Percentiles rank a stretch among this genome's conserved stretches.
phyloP scores from a whole-genome alignment of 2,113 vertebrate genomes.

The Pluvialis apricaria region DNA sequence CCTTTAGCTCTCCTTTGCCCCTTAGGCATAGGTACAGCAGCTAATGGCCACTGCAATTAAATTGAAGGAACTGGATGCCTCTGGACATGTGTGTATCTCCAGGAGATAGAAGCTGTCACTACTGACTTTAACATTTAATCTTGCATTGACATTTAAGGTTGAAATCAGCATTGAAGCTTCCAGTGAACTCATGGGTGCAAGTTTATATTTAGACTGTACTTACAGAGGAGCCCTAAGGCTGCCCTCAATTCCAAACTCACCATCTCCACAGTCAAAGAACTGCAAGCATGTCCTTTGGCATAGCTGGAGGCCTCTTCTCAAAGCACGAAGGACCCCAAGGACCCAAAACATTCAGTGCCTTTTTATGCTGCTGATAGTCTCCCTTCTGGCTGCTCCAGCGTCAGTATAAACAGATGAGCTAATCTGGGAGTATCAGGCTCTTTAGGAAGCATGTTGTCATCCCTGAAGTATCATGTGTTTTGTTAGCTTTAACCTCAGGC shows the following conservation, averaged over 20 bases:
- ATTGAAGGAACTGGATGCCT: background rate
- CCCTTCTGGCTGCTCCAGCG: background rate
- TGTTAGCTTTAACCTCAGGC: background rate
- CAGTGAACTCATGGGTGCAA: background rate
- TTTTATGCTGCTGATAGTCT: background rate
- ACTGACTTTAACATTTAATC: background rate
- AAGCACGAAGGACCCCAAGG: background rate
- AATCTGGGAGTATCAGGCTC: background rate
- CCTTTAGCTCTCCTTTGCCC: background rate
- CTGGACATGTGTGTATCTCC: background rate
- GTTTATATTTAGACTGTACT: slow-evolving; percentile 33
- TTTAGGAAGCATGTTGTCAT: background rate
- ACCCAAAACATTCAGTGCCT: background rate
- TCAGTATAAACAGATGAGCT: background rate
- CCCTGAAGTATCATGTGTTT: background rate
- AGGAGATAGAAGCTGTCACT: background rate
- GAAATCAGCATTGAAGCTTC: background rate
- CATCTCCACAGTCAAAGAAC: background rate
- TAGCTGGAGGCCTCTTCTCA: slow-evolving; percentile 17
- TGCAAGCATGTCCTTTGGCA: background rate
- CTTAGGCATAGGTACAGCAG: background rate
- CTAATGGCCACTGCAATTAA: background rate
- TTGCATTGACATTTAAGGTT: background rate
- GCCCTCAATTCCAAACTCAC: background rate
- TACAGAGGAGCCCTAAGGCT: slow-evolving; percentile 33